phyloP scores from a whole-genome alignment of 2,113 vertebrate species.

The Syngnathus scovelli region DNA sequence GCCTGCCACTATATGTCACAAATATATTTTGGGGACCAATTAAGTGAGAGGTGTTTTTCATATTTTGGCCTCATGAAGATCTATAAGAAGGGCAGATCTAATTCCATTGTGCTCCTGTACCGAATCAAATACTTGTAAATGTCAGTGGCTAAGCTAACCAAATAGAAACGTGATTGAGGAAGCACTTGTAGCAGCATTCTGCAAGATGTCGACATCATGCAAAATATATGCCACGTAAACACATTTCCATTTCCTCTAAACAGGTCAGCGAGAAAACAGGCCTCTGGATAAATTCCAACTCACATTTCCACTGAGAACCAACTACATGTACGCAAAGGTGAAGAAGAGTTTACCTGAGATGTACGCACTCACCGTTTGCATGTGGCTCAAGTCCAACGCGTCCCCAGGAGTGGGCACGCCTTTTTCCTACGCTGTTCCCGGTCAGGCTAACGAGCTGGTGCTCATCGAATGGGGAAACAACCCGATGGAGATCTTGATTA shows the following conservation, averaged over 20 bases:
- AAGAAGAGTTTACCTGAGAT: slow-evolving; percentile 95
- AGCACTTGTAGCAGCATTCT: neutral
- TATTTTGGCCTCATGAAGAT: neutral
- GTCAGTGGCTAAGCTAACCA: neutral
- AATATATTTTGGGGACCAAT: neutral
- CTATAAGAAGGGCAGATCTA: neutral
- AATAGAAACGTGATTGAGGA: neutral
- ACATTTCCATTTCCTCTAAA: neutral
- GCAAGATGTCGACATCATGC: neutral
- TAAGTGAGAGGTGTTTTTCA: neutral
- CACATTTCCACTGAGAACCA: slow-evolving; percentile 90
- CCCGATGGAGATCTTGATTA: slow-evolving; percentile 97
- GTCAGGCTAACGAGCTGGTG: slow-evolving; percentile 94
- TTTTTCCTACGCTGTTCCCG: slow-evolving; percentile 92
- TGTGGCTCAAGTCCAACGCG: slow-evolving; percentile 95
- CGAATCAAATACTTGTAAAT: neutral
- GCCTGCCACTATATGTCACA: neutral
- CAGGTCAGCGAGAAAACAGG: slow-evolving; percentile 91
- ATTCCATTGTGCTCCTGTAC: neutral
- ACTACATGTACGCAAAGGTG: slow-evolving; percentile 99
- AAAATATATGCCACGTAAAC: neutral
- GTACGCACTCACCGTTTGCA: slow-evolving; percentile 93
- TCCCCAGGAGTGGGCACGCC: slow-evolving; percentile 94
- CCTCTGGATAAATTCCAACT: slow-evolving; percentile 94
- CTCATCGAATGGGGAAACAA: slow-evolving; percentile 98